Base-by-base conservation (phyloP, 2,888 invertebrate species). In the Chloroclystis v-ata region DNA sequence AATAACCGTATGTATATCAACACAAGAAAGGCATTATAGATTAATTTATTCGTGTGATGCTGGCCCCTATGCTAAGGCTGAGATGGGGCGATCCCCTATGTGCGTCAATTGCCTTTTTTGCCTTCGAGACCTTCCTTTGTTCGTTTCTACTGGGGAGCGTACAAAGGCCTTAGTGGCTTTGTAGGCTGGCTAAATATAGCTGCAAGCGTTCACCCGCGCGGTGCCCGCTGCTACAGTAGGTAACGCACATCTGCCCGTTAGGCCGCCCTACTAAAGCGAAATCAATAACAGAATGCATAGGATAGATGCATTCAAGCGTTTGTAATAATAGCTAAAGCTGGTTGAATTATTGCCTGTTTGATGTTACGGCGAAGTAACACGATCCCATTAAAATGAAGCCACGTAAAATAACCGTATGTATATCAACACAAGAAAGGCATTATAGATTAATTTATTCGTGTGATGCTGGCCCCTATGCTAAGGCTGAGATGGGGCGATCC, bases 121-220 rank as follows among this genome's bases (percentile, higher is more conserved):
- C 77, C 75, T 59, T 65, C 54, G 75, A 82, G 81, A 81, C 83
- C 82, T 83, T 80, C 75, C 75, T 83, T 86, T 85, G 85, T 85
- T 70, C n/a, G 32, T 16, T 68, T 67, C 67, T 67, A 73, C 72
- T 78, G 75, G 83, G 84, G 83, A 80, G 78, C 62, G 76, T 67
- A 81, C 83, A 83, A 84, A 81, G 73, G 78, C 78, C 69, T 67
- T 75, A 75, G 69, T 83, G 85, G 82, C 85, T 86, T 86, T 79
- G 59, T 59, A 59, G 59, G 53, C 73, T 76, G 77, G 80, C 84
- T 87, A 87, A 87, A 87, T 87, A 87, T 87, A 87, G 82, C 76
- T 62, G 61, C 61, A 69, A 67, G 68, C 69, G 66, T 72, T 73
- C 78, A 78, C 75, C 74, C 75, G 69, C 65, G 67, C 68, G 60